Evolutionary conservation across 2,888 invertebrate genomes (phyloP), one percentile per base, ranked within the genome.

Genomic region (Acleris cristana): DNA sequence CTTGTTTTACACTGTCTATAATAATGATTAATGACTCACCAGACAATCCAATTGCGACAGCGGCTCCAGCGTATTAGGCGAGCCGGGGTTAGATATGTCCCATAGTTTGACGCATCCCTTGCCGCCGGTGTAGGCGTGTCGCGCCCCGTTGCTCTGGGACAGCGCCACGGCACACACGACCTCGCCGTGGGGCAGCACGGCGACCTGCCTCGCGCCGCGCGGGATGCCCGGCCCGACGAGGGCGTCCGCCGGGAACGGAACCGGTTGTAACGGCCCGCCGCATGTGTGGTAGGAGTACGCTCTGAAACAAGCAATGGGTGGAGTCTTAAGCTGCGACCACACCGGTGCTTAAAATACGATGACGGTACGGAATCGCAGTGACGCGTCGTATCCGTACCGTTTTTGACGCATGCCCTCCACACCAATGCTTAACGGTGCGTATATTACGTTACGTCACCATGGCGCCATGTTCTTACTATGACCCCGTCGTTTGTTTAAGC

Each of bases 61-160:
- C 8, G 98, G 97, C 74, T 99, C 98, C 48, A 98, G 88, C 79
- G 98, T 97, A 61, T 96, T 96, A 1, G 95, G 96, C 79, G 97
- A 96, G 2, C 95, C 96, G 0, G 97, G 96, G 79, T 97, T 97
- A 78, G 96, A 96, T 78, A 98, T 98, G 86, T 98, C 98, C 98
- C 98, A 98, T 21, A 99, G 96, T 90, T 99, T 99, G 72, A 99
- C 99, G 87, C 98, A 98, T 34, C 99, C 98, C 90, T 99, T 99
- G 72, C 99, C 99, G 30, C 99, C 99, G 0, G 99, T 99, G 90
- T 99, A 99, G n/a, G 99, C 98, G 87, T 97, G 97, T 76, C 97
- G 95, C 71, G 97, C 96, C 69, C 96, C 96, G 82, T 95, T 93
- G 8, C 77, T 73, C 12, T 83, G 94, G 67, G 98, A 97, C 84